Conservation (phyloP, 1,140 invertebrate genomes). For the Zaprionus kolodkinae region DNA sequence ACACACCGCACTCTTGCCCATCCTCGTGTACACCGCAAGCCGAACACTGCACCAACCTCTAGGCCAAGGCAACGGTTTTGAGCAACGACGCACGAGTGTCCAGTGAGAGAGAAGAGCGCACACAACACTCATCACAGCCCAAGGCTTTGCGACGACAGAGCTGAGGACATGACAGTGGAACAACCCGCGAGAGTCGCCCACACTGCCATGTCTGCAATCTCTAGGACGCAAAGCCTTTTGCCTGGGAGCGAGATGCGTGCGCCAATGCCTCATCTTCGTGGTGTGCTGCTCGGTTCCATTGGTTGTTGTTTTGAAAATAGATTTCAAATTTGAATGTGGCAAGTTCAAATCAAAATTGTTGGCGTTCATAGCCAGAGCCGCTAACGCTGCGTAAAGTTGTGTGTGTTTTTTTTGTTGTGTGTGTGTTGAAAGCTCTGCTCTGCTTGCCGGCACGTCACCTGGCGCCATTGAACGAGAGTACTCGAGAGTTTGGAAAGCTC, state of each 20-base stretch:
- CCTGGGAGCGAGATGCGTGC: conserved; percentile 53
- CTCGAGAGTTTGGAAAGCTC: not conserved
- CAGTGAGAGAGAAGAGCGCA: conserved; percentile 19
- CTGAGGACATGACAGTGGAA: not conserved
- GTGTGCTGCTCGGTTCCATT: not conserved
- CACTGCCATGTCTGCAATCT: not conserved
- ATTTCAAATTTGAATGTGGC: conserved; percentile 8
- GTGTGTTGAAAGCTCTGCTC: conserved; percentile 41
- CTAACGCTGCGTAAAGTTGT: conserved; percentile 47
- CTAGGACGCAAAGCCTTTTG: conserved; percentile 1
- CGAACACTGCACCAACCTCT: conserved; percentile 44
- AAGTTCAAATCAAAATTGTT: not conserved
- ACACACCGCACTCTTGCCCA: not conserved
- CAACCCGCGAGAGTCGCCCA: not conserved
- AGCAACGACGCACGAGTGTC: conserved; percentile 1
- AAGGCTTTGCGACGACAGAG: conserved; percentile 3
- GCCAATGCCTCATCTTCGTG: conserved; percentile 5
- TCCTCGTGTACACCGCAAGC: conserved; percentile 10
- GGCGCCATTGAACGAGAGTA: conserved; percentile 37
- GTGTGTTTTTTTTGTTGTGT: not conserved
- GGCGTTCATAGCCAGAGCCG: conserved; percentile 70
- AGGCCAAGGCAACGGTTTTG: conserved; percentile 46
- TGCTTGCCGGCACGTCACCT: conserved; percentile 57
- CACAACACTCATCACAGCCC: conserved; percentile 40
- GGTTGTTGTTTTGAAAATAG: not conserved